Evolutionary conservation across 1,140 invertebrate species (phyloP).

Genomic region (Zophobas atratus): DNA sequence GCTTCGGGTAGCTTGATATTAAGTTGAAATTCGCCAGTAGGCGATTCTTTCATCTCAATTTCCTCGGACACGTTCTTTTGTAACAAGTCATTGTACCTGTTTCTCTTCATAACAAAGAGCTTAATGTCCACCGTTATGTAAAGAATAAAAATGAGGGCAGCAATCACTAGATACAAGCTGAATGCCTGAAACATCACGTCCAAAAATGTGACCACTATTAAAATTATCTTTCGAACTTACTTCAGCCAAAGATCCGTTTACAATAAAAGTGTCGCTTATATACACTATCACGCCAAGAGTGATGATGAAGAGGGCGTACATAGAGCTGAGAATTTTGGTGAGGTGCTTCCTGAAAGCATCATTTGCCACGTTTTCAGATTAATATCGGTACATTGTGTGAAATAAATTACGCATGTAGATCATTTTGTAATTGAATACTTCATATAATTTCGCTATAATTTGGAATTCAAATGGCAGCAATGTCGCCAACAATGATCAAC

Average conservation of each 20-base stretch:
- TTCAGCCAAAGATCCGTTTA: conserved; percentile 70
- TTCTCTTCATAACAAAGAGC: conserved; percentile 70
- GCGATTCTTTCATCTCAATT: conserved; percentile 58
- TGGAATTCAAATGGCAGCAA: conserved; percentile 30
- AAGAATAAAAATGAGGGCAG: conserved; percentile 75
- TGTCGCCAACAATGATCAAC: conserved; percentile 28
- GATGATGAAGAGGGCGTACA: conserved; percentile 78
- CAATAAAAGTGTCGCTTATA: conserved; percentile 73
- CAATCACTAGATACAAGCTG: conserved; percentile 72
- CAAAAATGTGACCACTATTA: no score
- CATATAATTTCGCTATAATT: conserved; percentile 37
- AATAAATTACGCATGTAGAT: conserved; percentile 37
- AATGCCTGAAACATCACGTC: conserved; percentile 68
- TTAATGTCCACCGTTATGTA: conserved; percentile 76
- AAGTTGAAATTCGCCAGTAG: conserved; percentile 66
- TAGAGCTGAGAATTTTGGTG: conserved; percentile 73
- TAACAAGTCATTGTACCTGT: conserved; percentile 69
- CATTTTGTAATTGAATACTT: conserved; percentile 38
- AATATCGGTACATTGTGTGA: conserved; percentile 12
- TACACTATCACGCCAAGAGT: conserved; percentile 77
- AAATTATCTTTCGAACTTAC: conserved; percentile 65
- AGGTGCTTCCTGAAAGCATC: conserved; percentile 71
- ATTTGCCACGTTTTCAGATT: conserved; percentile 9
- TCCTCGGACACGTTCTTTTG: conserved; percentile 56
- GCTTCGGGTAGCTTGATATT: conserved; percentile 66